A percentile compares a stretch with the other conserved stretches of the same genome.
phyloP scores from a whole-genome alignment of 2,888 invertebrate genomes.

The Drosophila differens region DNA sequence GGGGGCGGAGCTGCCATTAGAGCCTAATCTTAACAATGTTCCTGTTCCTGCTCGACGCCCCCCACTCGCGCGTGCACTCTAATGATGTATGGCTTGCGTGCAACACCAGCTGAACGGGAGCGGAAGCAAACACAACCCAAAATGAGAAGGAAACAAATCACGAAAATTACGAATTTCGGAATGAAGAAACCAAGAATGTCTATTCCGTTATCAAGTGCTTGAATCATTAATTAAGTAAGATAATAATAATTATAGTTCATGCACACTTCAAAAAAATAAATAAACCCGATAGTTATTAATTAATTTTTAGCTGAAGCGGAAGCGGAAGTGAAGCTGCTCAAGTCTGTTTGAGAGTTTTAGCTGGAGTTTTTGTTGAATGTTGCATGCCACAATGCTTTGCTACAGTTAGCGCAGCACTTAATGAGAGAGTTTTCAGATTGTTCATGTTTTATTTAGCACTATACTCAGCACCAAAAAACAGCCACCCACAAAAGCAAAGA shows the following conservation, averaged over 20 bases:
- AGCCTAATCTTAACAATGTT: slow-evolving; percentile 19
- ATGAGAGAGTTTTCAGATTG: neutral
- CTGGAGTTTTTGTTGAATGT: neutral
- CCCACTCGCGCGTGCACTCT: slow-evolving; percentile 1
- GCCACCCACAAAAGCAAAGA: neutral
- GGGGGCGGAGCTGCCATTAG: slow-evolving; percentile 8
- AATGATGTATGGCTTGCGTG: slow-evolving; percentile 35
- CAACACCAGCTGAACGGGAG: slow-evolving; percentile 5
- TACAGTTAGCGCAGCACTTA: neutral
- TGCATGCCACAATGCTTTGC: neutral
- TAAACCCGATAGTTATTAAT: neutral
- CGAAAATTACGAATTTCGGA: neutral
- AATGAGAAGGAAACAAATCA: neutral
- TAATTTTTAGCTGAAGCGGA: neutral
- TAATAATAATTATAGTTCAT: no score
- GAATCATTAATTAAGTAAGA: neutral
- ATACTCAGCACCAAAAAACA: neutral
- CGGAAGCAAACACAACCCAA: neutral
- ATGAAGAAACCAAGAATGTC: neutral
- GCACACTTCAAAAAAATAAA: no score
- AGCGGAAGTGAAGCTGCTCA: neutral
- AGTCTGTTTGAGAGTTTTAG: neutral
- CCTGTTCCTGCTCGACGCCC: slow-evolving; percentile 13
- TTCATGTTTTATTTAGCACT: neutral
- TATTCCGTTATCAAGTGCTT: neutral